phyloP scores from a whole-genome alignment of 1,140 invertebrate species.

The Drosophila bocki region DNA sequence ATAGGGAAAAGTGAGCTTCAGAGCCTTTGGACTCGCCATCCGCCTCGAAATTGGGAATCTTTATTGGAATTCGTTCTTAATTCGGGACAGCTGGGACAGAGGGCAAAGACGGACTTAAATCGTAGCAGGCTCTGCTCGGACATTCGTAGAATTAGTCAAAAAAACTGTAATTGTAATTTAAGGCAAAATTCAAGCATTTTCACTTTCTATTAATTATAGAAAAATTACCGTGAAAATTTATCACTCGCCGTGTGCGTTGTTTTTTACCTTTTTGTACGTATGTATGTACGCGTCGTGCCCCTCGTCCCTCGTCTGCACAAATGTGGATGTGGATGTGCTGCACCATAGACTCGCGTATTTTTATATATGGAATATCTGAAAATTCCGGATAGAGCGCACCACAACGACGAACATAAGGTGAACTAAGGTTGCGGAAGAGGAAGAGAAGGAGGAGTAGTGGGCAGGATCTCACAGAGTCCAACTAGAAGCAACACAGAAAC shows the following conservation, averaged over 20 bases:
- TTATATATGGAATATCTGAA: constrained; percentile 56
- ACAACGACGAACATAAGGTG: constrained; percentile 1
- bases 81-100: constrained; percentile 17
- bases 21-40: constrained; percentile 8
- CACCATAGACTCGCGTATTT: constrained; percentile 64
- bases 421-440: constrained; percentile 17
- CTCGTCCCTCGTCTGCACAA: constrained; percentile 61
- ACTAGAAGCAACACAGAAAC: background rate
- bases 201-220: constrained; percentile 74
- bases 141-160: constrained; percentile 59
- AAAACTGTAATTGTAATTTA: constrained; percentile 46
- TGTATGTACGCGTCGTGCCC: constrained; percentile 68
- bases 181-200: constrained; percentile 76
- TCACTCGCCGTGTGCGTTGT: constrained; percentile 64
- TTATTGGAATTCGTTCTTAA: background rate
- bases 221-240: constrained; percentile 82
- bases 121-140: constrained; percentile 60
- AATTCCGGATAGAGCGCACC: constrained; percentile 35
- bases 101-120: constrained; percentile 14
- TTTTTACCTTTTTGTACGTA: constrained; percentile 74
- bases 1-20: constrained; percentile 6
- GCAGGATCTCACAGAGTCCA: constrained; percentile 8
- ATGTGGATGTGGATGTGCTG: constrained; percentile 66
- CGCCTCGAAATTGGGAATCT: constrained; percentile 5
- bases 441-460: constrained; percentile 10